These are phyloP conservation scores for Brotogeris chrysoptera DNA, from an alignment of 2,797 vertebrate species.

Conservation along the genomic window DNA sequence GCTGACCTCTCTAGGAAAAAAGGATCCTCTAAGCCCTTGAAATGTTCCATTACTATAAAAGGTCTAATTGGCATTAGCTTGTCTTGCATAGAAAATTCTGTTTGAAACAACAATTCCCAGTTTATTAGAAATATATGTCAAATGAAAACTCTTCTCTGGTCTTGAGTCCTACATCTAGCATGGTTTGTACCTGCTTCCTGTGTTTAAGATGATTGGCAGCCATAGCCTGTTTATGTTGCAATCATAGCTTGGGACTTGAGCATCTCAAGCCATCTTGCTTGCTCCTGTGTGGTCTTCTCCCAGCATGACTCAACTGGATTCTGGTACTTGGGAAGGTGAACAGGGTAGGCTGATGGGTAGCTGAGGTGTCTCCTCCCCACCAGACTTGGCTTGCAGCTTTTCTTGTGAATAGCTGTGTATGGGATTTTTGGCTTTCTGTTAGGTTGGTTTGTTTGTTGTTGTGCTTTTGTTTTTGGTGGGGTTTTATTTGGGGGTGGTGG, in stretches of 20 bases:
- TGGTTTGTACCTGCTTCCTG: neutral
- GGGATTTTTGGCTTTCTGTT: neutral
- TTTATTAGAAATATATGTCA: neutral
- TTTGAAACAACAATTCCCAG: neutral
- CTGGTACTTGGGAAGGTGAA: neutral
- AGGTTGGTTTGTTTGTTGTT: neutral
- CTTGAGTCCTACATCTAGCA: neutral
- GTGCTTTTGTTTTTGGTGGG: accelerated
- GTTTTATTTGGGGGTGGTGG: accelerated
- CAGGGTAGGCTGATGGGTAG: neutral
- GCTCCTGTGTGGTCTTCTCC: neutral
- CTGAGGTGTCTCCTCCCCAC: neutral
- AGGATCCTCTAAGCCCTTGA: neutral
- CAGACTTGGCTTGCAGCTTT: neutral
- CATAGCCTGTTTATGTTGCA: neutral
- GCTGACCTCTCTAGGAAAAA: neutral
- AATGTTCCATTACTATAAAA: neutral
- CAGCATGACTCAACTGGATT: neutral
- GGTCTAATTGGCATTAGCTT: neutral
- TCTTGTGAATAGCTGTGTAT: neutral
- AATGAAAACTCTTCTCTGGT: neutral
- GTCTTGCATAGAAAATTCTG: neutral
- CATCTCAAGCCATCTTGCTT: neutral
- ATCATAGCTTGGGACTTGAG: neutral
- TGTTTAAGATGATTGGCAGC: neutral